Conservation (phyloP, 1,140 invertebrate genomes). For the Geopemphigus sp. region DNA sequence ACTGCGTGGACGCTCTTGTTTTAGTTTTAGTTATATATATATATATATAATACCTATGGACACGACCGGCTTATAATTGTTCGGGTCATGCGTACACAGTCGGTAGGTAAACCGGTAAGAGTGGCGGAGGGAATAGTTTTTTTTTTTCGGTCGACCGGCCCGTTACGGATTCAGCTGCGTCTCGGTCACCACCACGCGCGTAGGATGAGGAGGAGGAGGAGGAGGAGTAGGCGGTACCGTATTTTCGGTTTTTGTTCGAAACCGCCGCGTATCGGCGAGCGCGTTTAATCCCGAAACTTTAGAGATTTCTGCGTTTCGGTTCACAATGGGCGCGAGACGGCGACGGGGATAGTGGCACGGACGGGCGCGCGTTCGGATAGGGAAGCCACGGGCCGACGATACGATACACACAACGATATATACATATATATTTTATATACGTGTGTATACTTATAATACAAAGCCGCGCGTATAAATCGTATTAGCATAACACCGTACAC, state of each 20-base stretch:
- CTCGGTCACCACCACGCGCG: too few species aligned
- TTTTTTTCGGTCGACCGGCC: not conserved
- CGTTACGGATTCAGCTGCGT: not conserved
- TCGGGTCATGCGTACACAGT: not conserved
- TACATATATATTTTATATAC: too few species aligned
- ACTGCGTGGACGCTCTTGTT: too few species aligned
- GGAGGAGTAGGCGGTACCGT: too few species aligned
- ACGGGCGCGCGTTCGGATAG: too few species aligned
- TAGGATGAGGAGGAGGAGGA: too few species aligned
- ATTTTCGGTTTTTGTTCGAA: not conserved
- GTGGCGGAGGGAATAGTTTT: not conserved
- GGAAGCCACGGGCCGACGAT: too few species aligned
- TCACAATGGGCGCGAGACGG: too few species aligned
- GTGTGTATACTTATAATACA: not conserved
- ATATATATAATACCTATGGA: too few species aligned
- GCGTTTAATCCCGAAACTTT: slow-evolving; percentile 13
- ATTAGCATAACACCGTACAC: slow-evolving; percentile 23
- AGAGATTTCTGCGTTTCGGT: not conserved
- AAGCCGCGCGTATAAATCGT: slow-evolving; percentile 32
- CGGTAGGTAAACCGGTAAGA: not conserved
- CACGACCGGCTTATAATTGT: too few species aligned
- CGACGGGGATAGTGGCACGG: too few species aligned
- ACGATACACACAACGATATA: not conserved
- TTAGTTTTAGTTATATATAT: too few species aligned
- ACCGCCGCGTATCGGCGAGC: not conserved